A percentile compares a stretch with the other conserved stretches of the same genome.
Evolutionary conservation across 2,888 invertebrate genomes (phyloP).

Genomic region (Cataglyphis altisquamis): DNA sequence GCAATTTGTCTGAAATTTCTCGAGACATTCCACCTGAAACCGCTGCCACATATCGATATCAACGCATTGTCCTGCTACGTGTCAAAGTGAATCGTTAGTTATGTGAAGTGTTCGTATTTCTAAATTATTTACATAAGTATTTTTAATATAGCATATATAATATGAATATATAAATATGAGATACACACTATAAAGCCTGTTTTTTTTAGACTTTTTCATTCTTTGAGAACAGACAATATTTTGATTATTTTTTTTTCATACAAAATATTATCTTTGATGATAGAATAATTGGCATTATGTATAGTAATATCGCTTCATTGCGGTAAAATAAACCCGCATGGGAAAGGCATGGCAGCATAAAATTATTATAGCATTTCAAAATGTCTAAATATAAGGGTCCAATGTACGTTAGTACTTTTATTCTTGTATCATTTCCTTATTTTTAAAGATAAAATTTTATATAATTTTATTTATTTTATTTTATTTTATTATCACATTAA

Average conservation of each 20-base stretch:
- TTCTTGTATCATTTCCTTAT: neutral
- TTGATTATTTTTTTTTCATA: neutral
- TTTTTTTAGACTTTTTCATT: neutral
- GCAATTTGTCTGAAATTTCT: conserved; percentile 75
- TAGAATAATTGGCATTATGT: conserved; percentile 65
- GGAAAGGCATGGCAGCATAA: conserved; percentile 67
- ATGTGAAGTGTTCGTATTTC: conserved; percentile 4
- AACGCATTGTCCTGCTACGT: conserved; percentile 26
- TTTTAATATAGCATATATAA: neutral
- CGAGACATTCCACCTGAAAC: conserved; percentile 76
- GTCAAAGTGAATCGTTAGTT: conserved; percentile 42
- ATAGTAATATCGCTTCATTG: conserved; percentile 64
- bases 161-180: neutral
- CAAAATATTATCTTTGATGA: neutral
- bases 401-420: conserved; percentile 54
- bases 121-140: conserved; percentile 32
- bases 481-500: neutral
- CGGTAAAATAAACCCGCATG: conserved; percentile 77
- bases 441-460: neutral
- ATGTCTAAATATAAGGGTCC: conserved; percentile 68
- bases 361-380: conserved; percentile 64
- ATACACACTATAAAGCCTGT: conserved; percentile 1
- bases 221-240: neutral
- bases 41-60: conserved; percentile 72
- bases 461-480: neutral